A percentile compares a stretch with the other conserved stretches of the same genome.
These are phyloP conservation scores for Megaptera novaeangliae DNA, from an alignment of 2,113 vertebrate species.

Conservation along the genomic window DNA sequence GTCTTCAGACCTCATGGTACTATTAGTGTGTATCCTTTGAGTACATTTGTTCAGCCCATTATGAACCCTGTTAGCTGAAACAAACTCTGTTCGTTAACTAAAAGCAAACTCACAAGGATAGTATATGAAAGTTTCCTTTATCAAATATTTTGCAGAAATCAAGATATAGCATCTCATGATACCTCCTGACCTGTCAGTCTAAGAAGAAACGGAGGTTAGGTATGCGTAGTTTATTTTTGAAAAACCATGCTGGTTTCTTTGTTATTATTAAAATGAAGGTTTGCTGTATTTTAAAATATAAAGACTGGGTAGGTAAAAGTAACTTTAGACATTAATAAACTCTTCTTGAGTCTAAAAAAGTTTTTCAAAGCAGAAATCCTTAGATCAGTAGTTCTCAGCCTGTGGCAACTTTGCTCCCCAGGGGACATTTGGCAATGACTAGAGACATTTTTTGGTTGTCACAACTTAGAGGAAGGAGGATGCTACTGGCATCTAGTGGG, in stretches of 20 bases:
- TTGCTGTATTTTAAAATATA: constrained; percentile 33
- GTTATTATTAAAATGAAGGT: background rate
- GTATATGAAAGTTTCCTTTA: background rate
- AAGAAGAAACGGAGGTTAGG: background rate
- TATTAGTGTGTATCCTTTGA: background rate
- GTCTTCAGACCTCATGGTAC: background rate
- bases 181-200: background rate
- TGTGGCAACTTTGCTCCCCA: background rate
- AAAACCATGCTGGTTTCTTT: background rate
- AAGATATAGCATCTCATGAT: background rate
- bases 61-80: background rate
- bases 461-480: background rate
- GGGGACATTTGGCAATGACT: background rate
- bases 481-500: background rate
- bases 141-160: background rate
- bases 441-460: background rate
- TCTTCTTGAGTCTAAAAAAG: constrained; percentile 1
- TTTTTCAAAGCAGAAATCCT: background rate
- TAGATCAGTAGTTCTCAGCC: background rate
- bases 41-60: background rate
- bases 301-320: constrained; percentile 11
- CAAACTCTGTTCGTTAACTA: background rate
- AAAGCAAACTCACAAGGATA: background rate
- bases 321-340: background rate
- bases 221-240: background rate